A percentile compares a stretch with the other conserved stretches of the same genome.
phyloP scores from a whole-genome alignment of 2,797 vertebrate genomes.

The Clamator glandarius region DNA sequence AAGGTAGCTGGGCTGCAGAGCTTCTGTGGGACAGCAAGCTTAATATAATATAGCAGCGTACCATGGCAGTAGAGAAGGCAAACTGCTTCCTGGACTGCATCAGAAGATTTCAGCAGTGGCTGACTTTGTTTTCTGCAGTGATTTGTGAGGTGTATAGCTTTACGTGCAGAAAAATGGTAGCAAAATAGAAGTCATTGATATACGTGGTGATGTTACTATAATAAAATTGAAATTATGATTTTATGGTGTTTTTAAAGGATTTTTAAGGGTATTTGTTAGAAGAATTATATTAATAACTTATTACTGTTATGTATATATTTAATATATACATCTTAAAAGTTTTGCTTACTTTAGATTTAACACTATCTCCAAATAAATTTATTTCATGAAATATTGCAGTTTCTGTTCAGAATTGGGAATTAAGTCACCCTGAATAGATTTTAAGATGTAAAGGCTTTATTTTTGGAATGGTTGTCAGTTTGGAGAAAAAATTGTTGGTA shows the following conservation, averaged over 20 bases:
- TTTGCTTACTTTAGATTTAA: not conserved
- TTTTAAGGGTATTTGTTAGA: not conserved
- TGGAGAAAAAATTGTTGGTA: not conserved
- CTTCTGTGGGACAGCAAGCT: not conserved
- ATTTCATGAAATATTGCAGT: not conserved
- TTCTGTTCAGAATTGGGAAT: not conserved
- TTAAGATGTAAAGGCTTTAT: not conserved
- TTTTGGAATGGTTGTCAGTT: not conserved
- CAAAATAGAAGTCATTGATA: not conserved
- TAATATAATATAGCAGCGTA: not conserved
- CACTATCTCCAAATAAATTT: not conserved
- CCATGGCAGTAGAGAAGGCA: not conserved
- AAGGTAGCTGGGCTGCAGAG: not conserved
- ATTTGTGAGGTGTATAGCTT: not conserved
- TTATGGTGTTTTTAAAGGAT: accelerated
- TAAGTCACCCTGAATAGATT: not conserved
- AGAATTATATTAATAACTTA: not conserved
- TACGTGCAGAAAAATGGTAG: not conserved
- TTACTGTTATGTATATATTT: not conserved
- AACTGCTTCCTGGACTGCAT: not conserved
- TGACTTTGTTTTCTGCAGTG: not conserved
- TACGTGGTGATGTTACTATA: not conserved
- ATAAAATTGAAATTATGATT: not conserved
- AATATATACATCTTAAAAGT: not conserved
- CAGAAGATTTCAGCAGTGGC: not conserved